These are phyloP conservation scores for Plestiodon gilberti DNA, from an alignment of 2,113 vertebrate genomes.

Conservation along the genomic window DNA sequence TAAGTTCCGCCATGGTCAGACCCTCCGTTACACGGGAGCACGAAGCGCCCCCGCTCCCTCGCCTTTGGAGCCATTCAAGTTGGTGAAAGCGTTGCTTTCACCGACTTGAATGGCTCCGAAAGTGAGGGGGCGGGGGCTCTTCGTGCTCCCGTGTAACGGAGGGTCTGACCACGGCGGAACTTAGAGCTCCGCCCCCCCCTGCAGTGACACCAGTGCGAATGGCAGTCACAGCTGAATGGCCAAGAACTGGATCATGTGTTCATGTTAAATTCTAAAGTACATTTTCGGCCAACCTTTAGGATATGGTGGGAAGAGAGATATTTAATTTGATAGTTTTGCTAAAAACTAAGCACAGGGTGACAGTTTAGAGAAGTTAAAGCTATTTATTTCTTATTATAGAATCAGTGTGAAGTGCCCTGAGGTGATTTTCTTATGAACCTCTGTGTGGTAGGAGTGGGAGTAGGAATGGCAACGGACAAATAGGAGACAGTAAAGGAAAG, in stretches of 20 bases:
- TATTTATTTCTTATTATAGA: not conserved
- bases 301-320: not conserved
- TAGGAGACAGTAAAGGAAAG: not conserved
- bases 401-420: not conserved
- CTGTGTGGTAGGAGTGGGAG: not conserved
- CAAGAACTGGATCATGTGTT: not conserved
- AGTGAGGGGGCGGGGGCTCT: no score
- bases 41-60: no score
- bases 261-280: not conserved
- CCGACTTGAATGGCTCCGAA: no score
- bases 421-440: slow-evolving; percentile 1
- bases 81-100: no score
- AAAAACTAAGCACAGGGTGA: not conserved
- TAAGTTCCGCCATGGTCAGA: no score
- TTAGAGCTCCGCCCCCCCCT: no score
- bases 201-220: no score
- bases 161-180: no score
- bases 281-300: not conserved
- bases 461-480: not conserved
- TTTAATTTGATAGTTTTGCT: not conserved
- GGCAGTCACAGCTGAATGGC: no score
- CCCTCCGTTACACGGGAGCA: no score
- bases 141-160: no score
- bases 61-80: no score
- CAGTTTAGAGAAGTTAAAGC: not conserved